A percentile compares a stretch with the other conserved stretches of the same genome.
phyloP scores from a whole-genome alignment of 2,113 vertebrate genomes.

The Xiphophorus maculatus region DNA sequence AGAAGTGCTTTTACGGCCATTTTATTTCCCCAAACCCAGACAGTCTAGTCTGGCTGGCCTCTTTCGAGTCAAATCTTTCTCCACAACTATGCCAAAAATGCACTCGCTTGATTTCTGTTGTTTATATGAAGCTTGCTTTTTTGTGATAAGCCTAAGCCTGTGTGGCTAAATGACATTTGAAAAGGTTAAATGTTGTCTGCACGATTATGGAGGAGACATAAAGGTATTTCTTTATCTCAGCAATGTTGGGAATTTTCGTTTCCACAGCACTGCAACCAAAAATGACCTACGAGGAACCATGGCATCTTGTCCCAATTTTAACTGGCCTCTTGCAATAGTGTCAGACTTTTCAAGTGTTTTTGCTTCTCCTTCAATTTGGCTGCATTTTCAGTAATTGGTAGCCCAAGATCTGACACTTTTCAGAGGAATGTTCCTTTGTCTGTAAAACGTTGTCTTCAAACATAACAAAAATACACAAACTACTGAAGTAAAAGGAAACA shows the following conservation, averaged over 20 bases:
- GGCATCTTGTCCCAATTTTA: neutral
- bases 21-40: neutral
- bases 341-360: neutral
- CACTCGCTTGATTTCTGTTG: neutral
- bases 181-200: neutral
- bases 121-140: neutral
- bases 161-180: neutral
- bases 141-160: neutral
- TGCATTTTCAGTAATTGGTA: neutral
- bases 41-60: neutral
- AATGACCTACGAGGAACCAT: neutral
- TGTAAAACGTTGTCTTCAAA: too few species aligned
- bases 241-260: neutral
- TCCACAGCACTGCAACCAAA: too few species aligned
- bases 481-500: too few species aligned
- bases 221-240: neutral
- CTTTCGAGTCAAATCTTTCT: neutral
- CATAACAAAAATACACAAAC: too few species aligned
- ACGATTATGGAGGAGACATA: neutral
- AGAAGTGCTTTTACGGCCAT: neutral
- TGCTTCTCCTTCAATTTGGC: neutral
- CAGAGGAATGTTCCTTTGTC: too few species aligned
- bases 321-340: neutral
- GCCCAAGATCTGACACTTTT: too few species aligned
- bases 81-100: constrained; percentile 8